Evolutionary conservation across 2,113 vertebrate genomes (phyloP).

Genomic region (Xiphias gladius): DNA sequence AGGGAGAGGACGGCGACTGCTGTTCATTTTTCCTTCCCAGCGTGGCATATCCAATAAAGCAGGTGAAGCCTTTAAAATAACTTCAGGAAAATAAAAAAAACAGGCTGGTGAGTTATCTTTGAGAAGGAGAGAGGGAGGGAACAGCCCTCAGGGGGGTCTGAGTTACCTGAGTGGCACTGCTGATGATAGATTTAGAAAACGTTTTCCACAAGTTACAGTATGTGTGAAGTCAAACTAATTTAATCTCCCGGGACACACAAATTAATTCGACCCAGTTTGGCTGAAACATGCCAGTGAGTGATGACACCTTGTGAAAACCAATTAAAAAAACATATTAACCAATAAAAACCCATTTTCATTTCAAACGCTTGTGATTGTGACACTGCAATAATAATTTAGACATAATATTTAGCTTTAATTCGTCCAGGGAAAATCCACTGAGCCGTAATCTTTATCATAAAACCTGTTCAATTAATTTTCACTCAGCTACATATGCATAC

Average conservation of each 20-base stretch:
- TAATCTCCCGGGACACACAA: constrained; percentile 16
- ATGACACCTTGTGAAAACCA: constrained; percentile 36
- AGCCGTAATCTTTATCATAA: constrained; percentile 37
- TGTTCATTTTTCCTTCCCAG: constrained; percentile 1
- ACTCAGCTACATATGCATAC: not conserved
- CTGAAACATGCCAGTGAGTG: constrained; percentile 19
- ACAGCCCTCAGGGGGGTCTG: constrained; percentile 1
- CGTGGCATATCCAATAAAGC: constrained; percentile 27
- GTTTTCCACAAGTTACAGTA: not conserved
- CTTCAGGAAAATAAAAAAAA: not conserved
- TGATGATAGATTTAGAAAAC: not conserved
- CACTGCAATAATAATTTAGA: constrained; percentile 37
- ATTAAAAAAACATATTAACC: constrained; percentile 36
- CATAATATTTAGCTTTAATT: constrained; percentile 56
- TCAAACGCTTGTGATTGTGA: constrained; percentile 37
- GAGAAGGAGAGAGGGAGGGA: not conserved
- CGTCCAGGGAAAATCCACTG: constrained; percentile 31
- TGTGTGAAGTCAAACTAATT: constrained; percentile 61
- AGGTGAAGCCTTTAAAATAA: constrained; percentile 22
- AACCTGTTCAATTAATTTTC: constrained; percentile 18
- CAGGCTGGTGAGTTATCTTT: not conserved
- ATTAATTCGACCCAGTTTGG: constrained; percentile 52
- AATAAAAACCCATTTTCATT: constrained; percentile 38
- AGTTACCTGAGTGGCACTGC: constrained; percentile 37
- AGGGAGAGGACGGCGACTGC: constrained; percentile 11